Percentiles rank a stretch among this genome's conserved stretches.
Conservation (phyloP, 2,797 vertebrate species). For the Rhinoraja longicauda region DNA sequence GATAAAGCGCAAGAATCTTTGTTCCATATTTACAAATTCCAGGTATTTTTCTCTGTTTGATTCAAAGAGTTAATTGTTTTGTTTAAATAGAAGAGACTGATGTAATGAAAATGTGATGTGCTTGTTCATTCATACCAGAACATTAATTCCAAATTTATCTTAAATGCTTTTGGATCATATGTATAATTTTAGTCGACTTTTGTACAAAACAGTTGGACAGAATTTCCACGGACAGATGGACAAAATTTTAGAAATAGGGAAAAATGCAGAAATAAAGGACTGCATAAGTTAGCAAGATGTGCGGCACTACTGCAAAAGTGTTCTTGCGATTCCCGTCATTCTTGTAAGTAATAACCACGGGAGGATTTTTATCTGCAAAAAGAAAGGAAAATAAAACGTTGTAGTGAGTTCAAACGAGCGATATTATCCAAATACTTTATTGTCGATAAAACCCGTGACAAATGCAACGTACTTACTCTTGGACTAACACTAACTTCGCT, state of each 20-base stretch:
- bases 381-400: not conserved
- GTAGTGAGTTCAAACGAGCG: too few relatives aligned
- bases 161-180: not conserved
- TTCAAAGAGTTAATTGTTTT: not conserved
- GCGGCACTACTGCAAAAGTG: not conserved
- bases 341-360: not conserved
- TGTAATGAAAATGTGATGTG: not conserved
- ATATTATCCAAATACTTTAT: too few relatives aligned
- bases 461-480: too few relatives aligned
- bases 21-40: not conserved
- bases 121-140: not conserved
- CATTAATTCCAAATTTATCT: not conserved
- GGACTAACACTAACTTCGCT: too few relatives aligned
- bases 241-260: not conserved
- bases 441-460: too few relatives aligned
- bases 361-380: conserved; percentile 17
- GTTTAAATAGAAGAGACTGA: not conserved
- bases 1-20: not conserved
- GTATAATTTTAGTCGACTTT: not conserved
- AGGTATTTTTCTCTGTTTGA: not conserved
- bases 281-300: not conserved
- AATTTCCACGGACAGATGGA: not conserved
- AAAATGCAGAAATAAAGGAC: not conserved
- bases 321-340: not conserved
- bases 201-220: not conserved